Conservation (phyloP, 2,113 vertebrate species). For the Brevimyrus niger region DNA sequence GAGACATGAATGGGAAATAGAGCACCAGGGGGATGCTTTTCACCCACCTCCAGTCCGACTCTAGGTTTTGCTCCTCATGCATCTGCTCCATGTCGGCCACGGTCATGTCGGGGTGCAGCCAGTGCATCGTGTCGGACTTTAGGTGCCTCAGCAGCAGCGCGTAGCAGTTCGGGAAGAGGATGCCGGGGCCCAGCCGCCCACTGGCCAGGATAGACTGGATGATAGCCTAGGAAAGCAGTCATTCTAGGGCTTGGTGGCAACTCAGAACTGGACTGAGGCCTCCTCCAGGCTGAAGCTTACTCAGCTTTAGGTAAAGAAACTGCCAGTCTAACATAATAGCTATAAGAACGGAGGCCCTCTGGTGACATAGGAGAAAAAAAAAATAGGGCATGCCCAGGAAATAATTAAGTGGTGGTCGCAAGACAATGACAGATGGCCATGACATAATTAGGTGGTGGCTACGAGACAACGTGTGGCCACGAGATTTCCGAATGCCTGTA, state of each 20-base stretch:
- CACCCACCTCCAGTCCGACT: conserved; percentile 89
- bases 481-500: too few relatives aligned
- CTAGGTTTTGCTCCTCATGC: conserved; percentile 81
- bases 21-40: not conserved
- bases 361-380: too few relatives aligned
- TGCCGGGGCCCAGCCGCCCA: conserved; percentile 79
- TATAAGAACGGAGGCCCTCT: not conserved
- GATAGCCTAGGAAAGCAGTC: conserved; percentile 63
- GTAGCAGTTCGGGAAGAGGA: conserved; percentile 69
- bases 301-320: not conserved
- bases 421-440: too few relatives aligned
- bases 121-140: conserved; percentile 86
- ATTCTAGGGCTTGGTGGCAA: not conserved
- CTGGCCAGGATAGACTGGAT: conserved; percentile 83
- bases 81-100: conserved; percentile 80
- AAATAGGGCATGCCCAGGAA: too few relatives aligned
- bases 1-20: not conserved
- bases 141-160: conserved; percentile 84
- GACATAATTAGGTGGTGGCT: too few relatives aligned
- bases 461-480: too few relatives aligned
- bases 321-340: not conserved
- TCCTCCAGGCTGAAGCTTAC: not conserved
- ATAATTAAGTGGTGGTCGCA: too few relatives aligned
- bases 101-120: conserved; percentile 83
- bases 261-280: not conserved